Percentiles rank a stretch among this genome's conserved stretches.
Conservation (phyloP, 2,113 vertebrate species). For the Melanostigma gelatinosum region DNA sequence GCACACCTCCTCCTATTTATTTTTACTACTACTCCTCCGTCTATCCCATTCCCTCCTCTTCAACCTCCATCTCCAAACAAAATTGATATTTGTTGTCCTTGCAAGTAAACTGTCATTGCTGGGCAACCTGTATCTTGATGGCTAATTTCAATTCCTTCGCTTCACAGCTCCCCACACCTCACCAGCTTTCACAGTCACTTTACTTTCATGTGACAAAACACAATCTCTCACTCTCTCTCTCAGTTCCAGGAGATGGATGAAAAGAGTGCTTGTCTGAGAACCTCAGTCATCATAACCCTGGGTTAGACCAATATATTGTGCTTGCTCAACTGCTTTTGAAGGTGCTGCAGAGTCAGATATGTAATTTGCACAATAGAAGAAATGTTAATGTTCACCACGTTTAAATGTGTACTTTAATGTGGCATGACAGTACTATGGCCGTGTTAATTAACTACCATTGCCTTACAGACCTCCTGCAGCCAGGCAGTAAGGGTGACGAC, state of each 20-base stretch:
- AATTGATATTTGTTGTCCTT: slow-evolving; percentile 62
- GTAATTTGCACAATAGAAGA: background rate
- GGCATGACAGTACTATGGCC: background rate
- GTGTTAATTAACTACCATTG: background rate
- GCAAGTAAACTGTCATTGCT: slow-evolving; percentile 36
- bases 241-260: slow-evolving; percentile 47
- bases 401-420: background rate
- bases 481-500: background rate
- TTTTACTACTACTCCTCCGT: slow-evolving; percentile 17
- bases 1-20: slow-evolving; percentile 18
- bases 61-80: slow-evolving; percentile 31
- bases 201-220: slow-evolving; percentile 52
- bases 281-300: background rate
- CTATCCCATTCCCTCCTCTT: slow-evolving; percentile 8
- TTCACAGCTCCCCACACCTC: slow-evolving; percentile 39
- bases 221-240: slow-evolving; percentile 57
- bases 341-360: background rate
- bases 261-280: slow-evolving; percentile 6
- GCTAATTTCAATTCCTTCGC: slow-evolving; percentile 70
- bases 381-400: background rate
- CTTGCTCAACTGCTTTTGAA: background rate
- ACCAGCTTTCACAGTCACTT: slow-evolving; percentile 45
- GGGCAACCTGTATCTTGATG: slow-evolving; percentile 17
- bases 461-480: background rate
- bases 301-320: slow-evolving; percentile 10